These are phyloP conservation scores for Pygoscelis antarcticus DNA, from an alignment of 2,113 vertebrate genomes.

Conservation along the genomic window DNA sequence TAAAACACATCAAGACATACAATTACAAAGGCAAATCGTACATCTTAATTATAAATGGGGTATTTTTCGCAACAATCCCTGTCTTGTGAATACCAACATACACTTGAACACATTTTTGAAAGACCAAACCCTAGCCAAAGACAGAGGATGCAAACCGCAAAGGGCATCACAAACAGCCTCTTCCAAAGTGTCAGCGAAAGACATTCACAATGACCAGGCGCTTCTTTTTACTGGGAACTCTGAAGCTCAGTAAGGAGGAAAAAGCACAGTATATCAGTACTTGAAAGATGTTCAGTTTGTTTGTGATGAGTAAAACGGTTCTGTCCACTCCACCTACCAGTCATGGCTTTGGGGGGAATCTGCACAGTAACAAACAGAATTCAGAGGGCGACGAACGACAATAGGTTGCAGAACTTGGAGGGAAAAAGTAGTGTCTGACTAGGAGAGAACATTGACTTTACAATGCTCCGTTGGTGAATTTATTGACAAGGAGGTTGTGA, in stretches of 20 bases:
- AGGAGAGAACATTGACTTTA: background rate
- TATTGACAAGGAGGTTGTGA: background rate
- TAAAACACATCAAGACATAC: background rate
- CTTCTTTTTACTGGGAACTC: background rate
- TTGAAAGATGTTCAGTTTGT: background rate
- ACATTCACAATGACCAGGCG: background rate
- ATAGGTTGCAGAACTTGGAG: background rate
- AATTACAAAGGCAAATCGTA: background rate
- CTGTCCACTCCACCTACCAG: background rate
- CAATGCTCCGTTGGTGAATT: background rate
- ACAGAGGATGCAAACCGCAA: background rate
- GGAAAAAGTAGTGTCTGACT: background rate
- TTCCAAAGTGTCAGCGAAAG: background rate
- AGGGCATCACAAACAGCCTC: background rate
- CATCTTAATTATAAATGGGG: background rate
- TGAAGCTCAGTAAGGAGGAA: background rate
- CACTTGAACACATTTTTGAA: background rate
- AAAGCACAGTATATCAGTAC: background rate
- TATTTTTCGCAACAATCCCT: background rate
- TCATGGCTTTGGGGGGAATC: background rate
- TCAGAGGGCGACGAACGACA: background rate
- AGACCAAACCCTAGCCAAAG: background rate
- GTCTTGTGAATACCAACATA: background rate
- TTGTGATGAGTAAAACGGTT: background rate
- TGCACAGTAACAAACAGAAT: background rate